Conservation (phyloP, 2,113 vertebrate species). For the Mus pahari region DNA sequence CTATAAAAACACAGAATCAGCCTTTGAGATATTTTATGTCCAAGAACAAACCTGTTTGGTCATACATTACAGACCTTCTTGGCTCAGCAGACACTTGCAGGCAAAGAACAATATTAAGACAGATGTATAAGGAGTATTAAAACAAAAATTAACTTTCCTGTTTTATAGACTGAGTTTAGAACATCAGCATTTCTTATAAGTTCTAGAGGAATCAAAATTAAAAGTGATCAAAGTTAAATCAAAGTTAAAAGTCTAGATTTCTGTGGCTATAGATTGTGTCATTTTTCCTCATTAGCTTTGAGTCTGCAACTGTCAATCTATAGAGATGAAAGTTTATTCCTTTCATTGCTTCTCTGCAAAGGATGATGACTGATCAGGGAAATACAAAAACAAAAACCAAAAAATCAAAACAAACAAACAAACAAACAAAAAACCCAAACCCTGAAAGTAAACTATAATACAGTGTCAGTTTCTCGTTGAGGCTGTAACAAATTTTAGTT, state of each 20-base stretch:
- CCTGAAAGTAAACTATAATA: neutral
- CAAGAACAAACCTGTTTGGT: neutral
- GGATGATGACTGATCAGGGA: neutral
- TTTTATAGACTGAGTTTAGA: neutral
- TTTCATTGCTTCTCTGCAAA: too few relatives aligned
- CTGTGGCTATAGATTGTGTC: neutral
- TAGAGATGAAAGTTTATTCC: neutral
- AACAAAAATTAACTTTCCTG: neutral
- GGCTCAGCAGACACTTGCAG: neutral
- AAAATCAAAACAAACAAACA: neutral
- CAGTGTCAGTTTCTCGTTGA: neutral
- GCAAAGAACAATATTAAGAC: neutral
- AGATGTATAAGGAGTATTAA: neutral
- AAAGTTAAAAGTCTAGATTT: accelerated
- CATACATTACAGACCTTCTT: neutral
- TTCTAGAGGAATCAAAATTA: neutral
- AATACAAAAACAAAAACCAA: neutral
- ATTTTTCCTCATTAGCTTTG: too few relatives aligned
- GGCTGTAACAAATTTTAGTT: neutral
- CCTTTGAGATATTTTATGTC: neutral
- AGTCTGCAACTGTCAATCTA: accelerated
- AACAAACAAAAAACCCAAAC: too few relatives aligned
- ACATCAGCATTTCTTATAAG: neutral
- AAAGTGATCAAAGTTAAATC: accelerated
- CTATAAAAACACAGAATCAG: neutral